These are phyloP conservation scores for Euplagia quadripunctaria DNA, from an alignment of 2,888 invertebrate genomes.

Conservation along the genomic window DNA sequence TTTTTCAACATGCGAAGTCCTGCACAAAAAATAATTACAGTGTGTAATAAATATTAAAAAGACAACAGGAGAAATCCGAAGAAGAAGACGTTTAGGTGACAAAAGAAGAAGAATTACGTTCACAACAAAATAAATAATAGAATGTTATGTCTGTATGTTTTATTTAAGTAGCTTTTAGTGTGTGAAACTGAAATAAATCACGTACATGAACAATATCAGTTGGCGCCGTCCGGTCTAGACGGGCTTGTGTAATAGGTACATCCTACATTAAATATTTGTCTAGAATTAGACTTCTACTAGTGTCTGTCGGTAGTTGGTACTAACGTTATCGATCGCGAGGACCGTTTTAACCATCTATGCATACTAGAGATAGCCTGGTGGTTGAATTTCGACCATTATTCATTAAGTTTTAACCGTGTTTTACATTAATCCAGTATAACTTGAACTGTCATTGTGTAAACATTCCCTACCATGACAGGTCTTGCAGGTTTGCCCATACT, in stretches of 20 bases:
- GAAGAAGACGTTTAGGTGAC: too few species aligned
- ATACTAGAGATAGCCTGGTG: background rate
- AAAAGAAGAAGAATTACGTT: background rate
- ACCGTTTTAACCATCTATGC: background rate
- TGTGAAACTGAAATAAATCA: slow-evolving; percentile 10
- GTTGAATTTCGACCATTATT: background rate
- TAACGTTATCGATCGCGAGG: background rate
- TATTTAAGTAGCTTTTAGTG: background rate
- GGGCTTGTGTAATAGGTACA: slow-evolving; percentile 20
- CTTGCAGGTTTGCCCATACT: too few species aligned
- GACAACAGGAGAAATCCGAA: too few species aligned
- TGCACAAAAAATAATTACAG: too few species aligned
- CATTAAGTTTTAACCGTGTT: background rate
- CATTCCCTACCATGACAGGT: too few species aligned
- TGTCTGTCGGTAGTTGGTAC: background rate
- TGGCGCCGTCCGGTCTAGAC: slow-evolving; percentile 51
- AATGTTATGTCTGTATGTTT: background rate
- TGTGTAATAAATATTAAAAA: too few species aligned
- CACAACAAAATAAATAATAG: background rate
- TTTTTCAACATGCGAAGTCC: too few species aligned
- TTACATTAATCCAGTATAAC: background rate
- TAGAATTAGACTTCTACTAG: slow-evolving; percentile 7
- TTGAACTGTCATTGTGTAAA: background rate
- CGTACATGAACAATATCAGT: slow-evolving; percentile 12
- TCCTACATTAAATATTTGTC: slow-evolving; percentile 4